Conservation (phyloP, 2,888 invertebrate species). For the Lycia hirtaria region DNA sequence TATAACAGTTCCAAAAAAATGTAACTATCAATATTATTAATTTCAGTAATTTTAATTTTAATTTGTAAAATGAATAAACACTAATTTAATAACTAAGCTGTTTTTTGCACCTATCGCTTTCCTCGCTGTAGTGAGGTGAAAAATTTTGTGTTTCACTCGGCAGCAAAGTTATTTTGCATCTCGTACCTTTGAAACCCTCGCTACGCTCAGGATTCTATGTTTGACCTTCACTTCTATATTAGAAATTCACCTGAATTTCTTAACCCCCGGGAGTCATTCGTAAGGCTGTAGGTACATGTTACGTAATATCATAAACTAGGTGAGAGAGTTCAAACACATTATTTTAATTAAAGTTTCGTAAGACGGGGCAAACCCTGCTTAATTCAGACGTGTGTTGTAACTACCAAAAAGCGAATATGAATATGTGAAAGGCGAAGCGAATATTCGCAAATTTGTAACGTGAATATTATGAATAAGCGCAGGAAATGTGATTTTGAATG, state of each 20-base stretch:
- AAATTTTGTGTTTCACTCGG: too few species aligned
- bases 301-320: conserved; percentile 38
- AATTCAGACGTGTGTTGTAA: conserved; percentile 17
- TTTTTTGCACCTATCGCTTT: too few species aligned
- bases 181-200: too few species aligned
- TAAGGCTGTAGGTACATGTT: conserved; percentile 21
- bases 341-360: conserved; percentile 55
- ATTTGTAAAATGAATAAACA: too few species aligned
- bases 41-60: too few species aligned
- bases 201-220: background rate
- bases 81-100: too few species aligned
- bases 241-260: conserved; percentile 9
- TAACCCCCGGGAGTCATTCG: conserved; percentile 22
- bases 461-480: conserved; percentile 6
- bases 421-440: conserved; percentile 2
- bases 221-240: background rate
- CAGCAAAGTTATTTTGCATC: too few species aligned
- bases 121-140: too few species aligned
- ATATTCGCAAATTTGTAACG: background rate
- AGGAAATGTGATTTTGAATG: conserved; percentile 14
- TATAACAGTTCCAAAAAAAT: too few species aligned
- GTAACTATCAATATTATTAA: too few species aligned
- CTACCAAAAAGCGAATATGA: conserved; percentile 14
- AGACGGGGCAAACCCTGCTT: conserved; percentile 33
- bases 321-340: conserved; percentile 44